Conservation (phyloP, 1,140 invertebrate species). For the Olivierus martensii region DNA sequence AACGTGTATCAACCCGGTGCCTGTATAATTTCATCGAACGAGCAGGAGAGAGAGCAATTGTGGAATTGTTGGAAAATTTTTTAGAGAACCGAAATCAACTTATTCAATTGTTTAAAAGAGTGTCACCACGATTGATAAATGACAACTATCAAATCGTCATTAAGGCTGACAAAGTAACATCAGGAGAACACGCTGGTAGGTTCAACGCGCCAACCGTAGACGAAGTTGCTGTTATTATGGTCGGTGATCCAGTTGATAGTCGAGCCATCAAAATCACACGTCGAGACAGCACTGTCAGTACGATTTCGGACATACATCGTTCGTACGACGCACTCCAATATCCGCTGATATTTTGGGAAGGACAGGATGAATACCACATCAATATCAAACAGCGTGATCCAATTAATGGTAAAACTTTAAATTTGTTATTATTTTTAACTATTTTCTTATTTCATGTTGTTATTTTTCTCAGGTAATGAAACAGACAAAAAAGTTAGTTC, state of each 20-base stretch:
- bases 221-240: slow-evolving; percentile 32
- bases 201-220: slow-evolving; percentile 27
- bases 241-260: slow-evolving; percentile 27
- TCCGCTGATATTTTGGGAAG: slow-evolving; percentile 16
- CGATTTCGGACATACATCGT: slow-evolving; percentile 14
- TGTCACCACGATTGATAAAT: neutral
- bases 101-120: neutral
- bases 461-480: neutral
- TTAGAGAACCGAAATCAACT: neutral
- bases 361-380: slow-evolving; percentile 15
- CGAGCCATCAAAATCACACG: slow-evolving; percentile 29
- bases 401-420: neutral
- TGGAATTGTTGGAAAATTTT: neutral
- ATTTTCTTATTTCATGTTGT: no score
- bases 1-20: neutral
- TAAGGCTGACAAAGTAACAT: slow-evolving; percentile 24
- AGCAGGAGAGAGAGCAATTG: neutral
- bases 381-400: neutral
- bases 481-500: neutral
- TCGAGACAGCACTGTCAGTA: slow-evolving; percentile 18
- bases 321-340: slow-evolving; percentile 17
- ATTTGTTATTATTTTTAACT: neutral
- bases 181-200: slow-evolving; percentile 27
- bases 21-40: neutral
- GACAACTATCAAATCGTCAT: neutral